phyloP scores from a whole-genome alignment of 1,140 invertebrate genomes.

The Sinella curviseta region DNA sequence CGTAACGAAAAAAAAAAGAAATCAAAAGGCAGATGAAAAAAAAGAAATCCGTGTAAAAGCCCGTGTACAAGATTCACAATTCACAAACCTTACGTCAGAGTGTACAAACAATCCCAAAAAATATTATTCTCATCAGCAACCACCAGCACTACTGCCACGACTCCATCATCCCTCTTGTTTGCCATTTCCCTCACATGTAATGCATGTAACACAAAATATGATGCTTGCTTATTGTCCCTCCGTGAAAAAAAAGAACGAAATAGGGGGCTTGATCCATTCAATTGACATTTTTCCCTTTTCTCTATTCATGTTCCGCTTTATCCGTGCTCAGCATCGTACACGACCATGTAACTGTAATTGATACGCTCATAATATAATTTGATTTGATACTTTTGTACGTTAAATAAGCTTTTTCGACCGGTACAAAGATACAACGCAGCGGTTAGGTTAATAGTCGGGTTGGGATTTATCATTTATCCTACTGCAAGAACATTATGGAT shows the following conservation, averaged over 20 bases:
- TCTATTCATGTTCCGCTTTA: not conserved
- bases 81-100: too few relatives aligned
- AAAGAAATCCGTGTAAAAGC: too few relatives aligned
- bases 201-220: not conserved
- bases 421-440: not conserved
- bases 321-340: not conserved
- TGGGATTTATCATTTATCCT: too few relatives aligned
- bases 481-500: too few relatives aligned
- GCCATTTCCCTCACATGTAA: not conserved
- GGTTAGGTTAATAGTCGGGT: too few relatives aligned
- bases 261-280: constrained; percentile 15
- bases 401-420: not conserved
- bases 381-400: not conserved
- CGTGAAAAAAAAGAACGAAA: not conserved
- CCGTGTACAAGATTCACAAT: too few relatives aligned
- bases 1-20: too few relatives aligned
- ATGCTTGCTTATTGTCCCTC: not conserved
- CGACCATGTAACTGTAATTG: not conserved
- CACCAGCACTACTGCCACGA: not conserved
- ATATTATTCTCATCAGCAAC: too few relatives aligned
- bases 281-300: not conserved
- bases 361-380: not conserved
- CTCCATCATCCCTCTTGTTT: not conserved
- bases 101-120: too few relatives aligned
- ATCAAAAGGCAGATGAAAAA: too few relatives aligned